A percentile compares a stretch with the other conserved stretches of the same genome.
These are phyloP conservation scores for Hecatera dysodea DNA, from an alignment of 2,888 invertebrate species.

Conservation along the genomic window DNA sequence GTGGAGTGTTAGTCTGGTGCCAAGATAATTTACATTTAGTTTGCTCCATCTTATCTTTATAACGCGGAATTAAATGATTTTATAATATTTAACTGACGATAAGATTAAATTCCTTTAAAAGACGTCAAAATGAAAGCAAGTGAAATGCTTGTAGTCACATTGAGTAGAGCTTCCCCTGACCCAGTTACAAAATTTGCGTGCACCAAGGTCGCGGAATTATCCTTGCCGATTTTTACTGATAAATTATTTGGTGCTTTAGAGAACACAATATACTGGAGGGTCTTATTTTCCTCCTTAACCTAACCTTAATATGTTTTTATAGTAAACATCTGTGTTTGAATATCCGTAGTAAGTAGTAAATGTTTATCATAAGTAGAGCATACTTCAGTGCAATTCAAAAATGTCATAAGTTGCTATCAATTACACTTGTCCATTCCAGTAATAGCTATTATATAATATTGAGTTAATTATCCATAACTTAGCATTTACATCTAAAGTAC, in stretches of 20 bases:
- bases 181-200: slow-evolving; percentile 60
- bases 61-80: slow-evolving; percentile 35
- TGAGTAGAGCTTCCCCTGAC: slow-evolving; percentile 51
- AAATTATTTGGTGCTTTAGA: background rate
- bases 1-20: background rate
- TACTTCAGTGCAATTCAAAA: background rate
- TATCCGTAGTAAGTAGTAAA: background rate
- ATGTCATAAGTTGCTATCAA: slow-evolving; percentile 1
- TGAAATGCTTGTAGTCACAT: slow-evolving; percentile 46
- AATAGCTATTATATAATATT: background rate
- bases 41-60: slow-evolving; percentile 16
- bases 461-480: background rate
- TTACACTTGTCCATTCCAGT: background rate
- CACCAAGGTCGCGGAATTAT: slow-evolving; percentile 42
- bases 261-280: background rate
- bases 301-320: background rate
- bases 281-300: background rate
- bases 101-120: slow-evolving; percentile 36
- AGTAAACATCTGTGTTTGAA: background rate
- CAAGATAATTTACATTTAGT: slow-evolving; percentile 6
- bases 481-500: too few species aligned
- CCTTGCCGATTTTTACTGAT: slow-evolving; percentile 19
- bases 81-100: slow-evolving; percentile 41
- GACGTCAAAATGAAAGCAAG: slow-evolving; percentile 28
- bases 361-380: slow-evolving; percentile 2